Base-by-base conservation (phyloP, 2,797 vertebrate species). In the Lutjanus argentimaculatus region DNA sequence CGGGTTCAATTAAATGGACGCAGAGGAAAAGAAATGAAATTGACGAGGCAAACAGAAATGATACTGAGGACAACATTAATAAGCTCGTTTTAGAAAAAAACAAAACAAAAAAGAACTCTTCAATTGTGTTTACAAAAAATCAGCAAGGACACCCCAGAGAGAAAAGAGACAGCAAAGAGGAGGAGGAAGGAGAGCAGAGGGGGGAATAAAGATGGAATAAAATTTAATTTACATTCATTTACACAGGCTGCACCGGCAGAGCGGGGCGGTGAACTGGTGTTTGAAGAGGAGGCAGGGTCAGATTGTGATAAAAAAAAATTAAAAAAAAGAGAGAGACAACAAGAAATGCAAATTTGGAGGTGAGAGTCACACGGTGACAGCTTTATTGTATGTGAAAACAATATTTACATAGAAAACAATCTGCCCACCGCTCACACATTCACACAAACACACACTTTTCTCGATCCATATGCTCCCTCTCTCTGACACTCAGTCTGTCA, bases 371-470 rank as follows among this genome's bases (percentile, higher is more conserved):
- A 86, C 75, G 72, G 81, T 89, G 91, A 92, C 92, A 80, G 88
- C 79, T 96, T 96, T 96, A 95, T 96, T 95, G 77, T 81, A 82
- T 67, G 72, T 84, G 80, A 52, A 92, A 91, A 92, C 83, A 89
- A 91, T 90, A 92, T 95, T 95, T 95, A 95, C 93, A 95, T 80
- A 79, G 85, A 90, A 91, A 94, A 93, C 90, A 91, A 91, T 91
- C 89, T 92, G 87, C 83, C 84, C 78, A 68, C 86, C 87, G 48
- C 70, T 79, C 85, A 78, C 88, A 84, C 82, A 57, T 51, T 67
- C 76, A 25, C 62, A 67, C 82, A 79, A 80, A 74, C 57, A 72
- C 19, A 21, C 88, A 56, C 75, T 85, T 87, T 67, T 67, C 77
- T 85, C 91, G 84, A 72, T 89, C 89, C 86, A 89, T 89, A 92